These are phyloP conservation scores for Drosophila kambysellisi DNA, from an alignment of 2,888 invertebrate genomes.

Conservation along the genomic window DNA sequence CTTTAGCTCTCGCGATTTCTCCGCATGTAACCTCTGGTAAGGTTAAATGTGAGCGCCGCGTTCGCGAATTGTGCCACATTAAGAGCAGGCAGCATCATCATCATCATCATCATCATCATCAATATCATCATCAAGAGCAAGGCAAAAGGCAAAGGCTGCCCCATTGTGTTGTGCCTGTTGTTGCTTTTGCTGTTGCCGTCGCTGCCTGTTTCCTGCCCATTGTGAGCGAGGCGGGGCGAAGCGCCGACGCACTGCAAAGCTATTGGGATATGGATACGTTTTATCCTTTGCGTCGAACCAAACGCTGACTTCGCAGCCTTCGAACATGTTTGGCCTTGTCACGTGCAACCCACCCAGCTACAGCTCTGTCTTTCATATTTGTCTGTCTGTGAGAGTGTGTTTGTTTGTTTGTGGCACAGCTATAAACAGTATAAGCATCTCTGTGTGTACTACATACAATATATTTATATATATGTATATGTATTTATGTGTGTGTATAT, in stretches of 20 bases:
- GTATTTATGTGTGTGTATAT: conserved; percentile 3
- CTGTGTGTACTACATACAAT: conserved; percentile 27
- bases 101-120: conserved; percentile 14
- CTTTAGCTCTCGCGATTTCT: conserved; percentile 45
- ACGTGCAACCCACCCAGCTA: conserved; percentile 49
- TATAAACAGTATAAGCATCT: conserved; percentile 69
- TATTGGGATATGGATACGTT: conserved; percentile 47
- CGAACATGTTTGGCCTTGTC: conserved; percentile 63
- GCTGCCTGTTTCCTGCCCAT: conserved; percentile 64
- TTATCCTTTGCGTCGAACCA: conserved; percentile 69
- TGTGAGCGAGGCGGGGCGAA: conserved; percentile 39
- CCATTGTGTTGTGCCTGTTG: conserved; percentile 32
- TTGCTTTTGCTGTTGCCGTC: conserved; percentile 27
- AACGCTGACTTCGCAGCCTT: conserved; percentile 40
- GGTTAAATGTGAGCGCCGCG: conserved; percentile 69
- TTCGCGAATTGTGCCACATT: conserved; percentile 71
- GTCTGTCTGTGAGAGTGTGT: conserved; percentile 15
- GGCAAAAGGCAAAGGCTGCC: conserved; percentile 51
- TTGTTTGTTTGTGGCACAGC: conserved; percentile 46
- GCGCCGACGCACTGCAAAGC: conserved; percentile 66
- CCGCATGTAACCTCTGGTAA: conserved; percentile 71
- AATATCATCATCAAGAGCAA: conserved; percentile 34
- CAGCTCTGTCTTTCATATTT: conserved; percentile 21
- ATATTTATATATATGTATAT: conserved; percentile 1
- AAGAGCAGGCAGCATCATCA: conserved; percentile 36